Evolutionary conservation across 2,888 invertebrate genomes (phyloP), one percentile per base, ranked within the genome.

Genomic region (Acleris laterana): DNA sequence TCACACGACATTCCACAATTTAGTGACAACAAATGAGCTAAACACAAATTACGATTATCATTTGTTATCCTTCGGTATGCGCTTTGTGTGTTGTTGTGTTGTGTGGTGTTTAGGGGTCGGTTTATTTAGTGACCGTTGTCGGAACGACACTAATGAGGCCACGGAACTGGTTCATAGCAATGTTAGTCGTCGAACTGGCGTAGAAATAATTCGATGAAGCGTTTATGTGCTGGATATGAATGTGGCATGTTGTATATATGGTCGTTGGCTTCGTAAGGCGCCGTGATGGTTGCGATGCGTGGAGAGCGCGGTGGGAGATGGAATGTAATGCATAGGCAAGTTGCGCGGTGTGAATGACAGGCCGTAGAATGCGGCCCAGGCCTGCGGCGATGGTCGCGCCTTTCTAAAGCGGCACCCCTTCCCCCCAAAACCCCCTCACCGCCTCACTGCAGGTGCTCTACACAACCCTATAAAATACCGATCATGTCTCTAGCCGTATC

Each of bases 1-100:
- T 93, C 93, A 93, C 93, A 93, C 93, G 90, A 90, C 93, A 93
- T 93, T 93, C 93, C 92, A 93, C 88, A 90, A 90, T 93, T 93
- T 89, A 90, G 91, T 93, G 91, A 93, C 93, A 93, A 93, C 93
- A 93, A 93, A 90, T 93, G 91, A 89, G 87, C 90, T 89, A 90
- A 90, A 92, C 93, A 91, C 87, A 90, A 90, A 90, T 89, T 89
- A 90, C 89, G 89, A 89, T 90, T 90, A 90, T 90, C 89, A 88
- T 90, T 87, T 88, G 88, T 90, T 90, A 90, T 90, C 85, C 90
- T 86, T 82, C 77, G 87, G 89, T 84, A 89, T 89, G 84, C 81
- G 76, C 79, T 79, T 83, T 82, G 84, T 82, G 80, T 69, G 74
- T 71, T 58, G 49, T 62, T 71, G 75, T 73, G 73, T 82, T 78